These are phyloP conservation scores for Tetrax tetrax DNA, from an alignment of 2,113 vertebrate genomes.

Conservation along the genomic window DNA sequence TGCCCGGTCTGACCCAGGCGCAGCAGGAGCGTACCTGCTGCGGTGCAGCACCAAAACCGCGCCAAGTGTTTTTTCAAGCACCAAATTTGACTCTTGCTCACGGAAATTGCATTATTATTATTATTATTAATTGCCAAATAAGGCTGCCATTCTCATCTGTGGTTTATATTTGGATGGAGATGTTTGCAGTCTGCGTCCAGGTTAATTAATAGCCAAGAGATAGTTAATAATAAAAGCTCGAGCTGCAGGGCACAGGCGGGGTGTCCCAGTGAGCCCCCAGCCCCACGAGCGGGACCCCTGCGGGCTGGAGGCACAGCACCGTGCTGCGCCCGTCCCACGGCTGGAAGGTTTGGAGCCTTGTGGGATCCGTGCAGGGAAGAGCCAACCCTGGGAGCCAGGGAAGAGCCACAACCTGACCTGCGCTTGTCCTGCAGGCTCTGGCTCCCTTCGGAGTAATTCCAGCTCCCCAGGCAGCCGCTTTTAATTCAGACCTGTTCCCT, in stretches of 20 bases:
- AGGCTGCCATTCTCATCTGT: background rate
- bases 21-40: background rate
- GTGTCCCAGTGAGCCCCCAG: background rate
- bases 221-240: too few species aligned
- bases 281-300: fast-evolving
- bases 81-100: too few species aligned
- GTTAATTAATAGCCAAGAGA: background rate
- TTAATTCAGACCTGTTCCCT: fast-evolving
- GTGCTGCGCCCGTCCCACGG: too few species aligned
- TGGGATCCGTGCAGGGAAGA: background rate
- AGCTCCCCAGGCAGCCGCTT: background rate
- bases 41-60: fast-evolving
- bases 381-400: background rate
- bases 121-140: too few species aligned
- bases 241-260: background rate
- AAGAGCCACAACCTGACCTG: background rate
- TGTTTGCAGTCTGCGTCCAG: background rate
- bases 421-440: background rate
- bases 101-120: background rate
- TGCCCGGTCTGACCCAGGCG: fast-evolving
- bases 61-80: fast-evolving
- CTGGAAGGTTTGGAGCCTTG: background rate
- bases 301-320: background rate
- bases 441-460: background rate
- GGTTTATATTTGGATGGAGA: background rate